Conservation (phyloP, 1,140 invertebrate genomes). For the Leptopilina clavipes region DNA sequence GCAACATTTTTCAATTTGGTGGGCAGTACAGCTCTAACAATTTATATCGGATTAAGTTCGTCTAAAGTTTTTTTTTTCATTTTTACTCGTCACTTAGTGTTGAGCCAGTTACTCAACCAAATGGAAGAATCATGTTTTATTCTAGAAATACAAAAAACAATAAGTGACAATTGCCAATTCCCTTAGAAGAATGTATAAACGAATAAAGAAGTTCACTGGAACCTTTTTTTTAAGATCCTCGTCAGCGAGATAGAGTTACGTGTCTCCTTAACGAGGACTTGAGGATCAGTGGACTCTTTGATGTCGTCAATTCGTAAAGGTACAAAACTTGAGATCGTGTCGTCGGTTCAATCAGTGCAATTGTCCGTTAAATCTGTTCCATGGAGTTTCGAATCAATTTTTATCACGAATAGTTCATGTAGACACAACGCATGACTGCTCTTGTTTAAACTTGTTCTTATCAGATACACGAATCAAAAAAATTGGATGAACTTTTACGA, state of each 20-base stretch:
- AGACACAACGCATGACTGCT: conserved; percentile 32
- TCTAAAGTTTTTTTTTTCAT: too few species aligned
- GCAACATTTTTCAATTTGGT: too few species aligned
- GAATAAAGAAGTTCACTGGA: neutral
- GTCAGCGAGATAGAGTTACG: neutral
- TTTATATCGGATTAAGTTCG: too few species aligned
- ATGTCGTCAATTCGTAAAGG: conserved; percentile 42
- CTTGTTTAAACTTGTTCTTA: conserved; percentile 9
- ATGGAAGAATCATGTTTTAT: neutral
- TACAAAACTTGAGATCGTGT: conserved; percentile 13
- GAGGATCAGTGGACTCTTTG: conserved; percentile 52
- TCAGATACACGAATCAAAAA: neutral
- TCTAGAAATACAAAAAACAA: neutral
- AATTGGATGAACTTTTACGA: neutral
- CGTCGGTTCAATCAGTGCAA: conserved; percentile 63
- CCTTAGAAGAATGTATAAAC: neutral
- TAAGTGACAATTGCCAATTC: neutral
- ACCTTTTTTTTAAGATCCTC: neutral
- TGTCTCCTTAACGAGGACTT: conserved; percentile 27
- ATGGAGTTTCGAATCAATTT: conserved; percentile 59
- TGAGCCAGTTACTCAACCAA: neutral
- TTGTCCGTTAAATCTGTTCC: conserved; percentile 64
- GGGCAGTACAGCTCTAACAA: too few species aligned
- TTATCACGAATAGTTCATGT: conserved; percentile 32
- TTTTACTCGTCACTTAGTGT: too few species aligned